These are phyloP conservation scores for Lamellibrachia satsuma DNA, from an alignment of 2,888 invertebrate genomes.

Conservation along the genomic window DNA sequence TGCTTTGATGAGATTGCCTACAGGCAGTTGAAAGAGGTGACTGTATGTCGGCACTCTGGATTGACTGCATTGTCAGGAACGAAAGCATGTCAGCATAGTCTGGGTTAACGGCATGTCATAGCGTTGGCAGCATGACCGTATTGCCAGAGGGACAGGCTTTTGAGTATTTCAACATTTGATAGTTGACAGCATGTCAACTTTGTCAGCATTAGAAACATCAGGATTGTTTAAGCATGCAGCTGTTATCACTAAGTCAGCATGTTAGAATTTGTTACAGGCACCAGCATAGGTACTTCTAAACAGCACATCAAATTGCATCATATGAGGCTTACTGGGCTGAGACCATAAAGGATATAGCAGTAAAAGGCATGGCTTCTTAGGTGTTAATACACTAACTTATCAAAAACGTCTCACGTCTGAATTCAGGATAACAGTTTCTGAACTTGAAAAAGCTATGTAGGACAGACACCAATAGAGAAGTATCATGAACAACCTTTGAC, in stretches of 20 bases:
- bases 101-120: neutral
- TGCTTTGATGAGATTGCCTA: neutral
- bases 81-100: neutral
- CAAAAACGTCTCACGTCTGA: too few species aligned
- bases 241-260: neutral
- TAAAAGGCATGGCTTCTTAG: neutral
- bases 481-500: too few species aligned
- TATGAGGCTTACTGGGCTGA: neutral
- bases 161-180: neutral
- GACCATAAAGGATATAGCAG: neutral
- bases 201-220: neutral
- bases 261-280: neutral
- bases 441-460: too few species aligned
- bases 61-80: neutral
- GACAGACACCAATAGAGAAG: too few species aligned
- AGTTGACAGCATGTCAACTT: neutral
- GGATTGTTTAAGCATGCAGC: neutral
- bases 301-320: neutral
- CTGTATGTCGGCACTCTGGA: neutral
- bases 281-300: neutral
- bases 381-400: too few species aligned
- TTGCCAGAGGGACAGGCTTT: neutral
- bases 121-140: neutral
- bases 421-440: too few species aligned
- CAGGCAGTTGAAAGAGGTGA: neutral